Evolutionary conservation across 2,888 invertebrate species (phyloP), one percentile per base, ranked within the genome.

Genomic region (Troides helena): DNA sequence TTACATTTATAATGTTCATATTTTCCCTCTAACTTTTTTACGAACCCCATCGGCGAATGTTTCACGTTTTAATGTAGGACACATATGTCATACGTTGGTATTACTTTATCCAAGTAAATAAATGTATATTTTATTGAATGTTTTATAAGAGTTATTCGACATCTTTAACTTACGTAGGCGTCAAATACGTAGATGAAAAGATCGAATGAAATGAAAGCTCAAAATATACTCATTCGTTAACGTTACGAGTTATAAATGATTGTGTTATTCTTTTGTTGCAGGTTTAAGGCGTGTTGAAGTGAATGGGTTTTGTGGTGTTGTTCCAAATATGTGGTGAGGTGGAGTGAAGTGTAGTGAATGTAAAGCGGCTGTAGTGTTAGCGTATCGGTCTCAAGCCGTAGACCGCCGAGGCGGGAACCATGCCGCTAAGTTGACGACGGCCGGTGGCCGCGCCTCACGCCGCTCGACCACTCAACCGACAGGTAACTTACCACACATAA

Each of bases 381-480:
- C 67, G 72, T 46, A 73, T 68, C 72, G 73, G 69, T 74, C 18
- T 30, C 75, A 74, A 75, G 78, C 74, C 69, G 81, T 75, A 72
- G 80, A 78, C 77, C 75, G 78, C 76, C 73, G 80, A 74, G 81
- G 80, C 76, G 77, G 77, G 73, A 78, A 83, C 72, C 73, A 91
- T 90, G 91, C 83, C 88, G 84, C 84, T 83, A 85, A 92, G 91
- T 90, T 92, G 92, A 92, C 90, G 83, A 83, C 89, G 89, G 92
- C 81, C 82, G 82, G 74, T 79, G 81, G 89, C 90, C 90, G 91
- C 90, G 84, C 83, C 88, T 88, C 89, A 85, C 89, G 89, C 89
- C 89, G 89, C 88, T 82, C 80, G 78, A 84, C 83, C 81, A 83
- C 82, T 81, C 79, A 78, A 78, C 80, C 79, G 75, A 80, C 89